phyloP scores from a whole-genome alignment of 2,888 invertebrate species.

The Drosophila suboccidentalis region DNA sequence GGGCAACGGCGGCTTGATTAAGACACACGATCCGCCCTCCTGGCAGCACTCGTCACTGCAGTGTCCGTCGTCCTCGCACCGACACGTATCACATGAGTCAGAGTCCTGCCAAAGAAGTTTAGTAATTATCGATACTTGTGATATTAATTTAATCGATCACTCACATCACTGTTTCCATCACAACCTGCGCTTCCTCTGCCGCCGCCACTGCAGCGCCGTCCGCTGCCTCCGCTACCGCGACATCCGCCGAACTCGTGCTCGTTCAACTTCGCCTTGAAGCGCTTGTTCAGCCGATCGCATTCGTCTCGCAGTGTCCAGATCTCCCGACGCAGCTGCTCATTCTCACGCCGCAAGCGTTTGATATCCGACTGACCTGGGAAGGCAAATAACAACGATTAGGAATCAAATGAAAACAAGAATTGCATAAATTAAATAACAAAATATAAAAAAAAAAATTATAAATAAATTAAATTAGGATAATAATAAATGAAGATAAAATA shows the following conservation, averaged over 20 bases:
- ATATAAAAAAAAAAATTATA: too few species aligned
- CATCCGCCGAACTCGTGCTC: constrained; percentile 77
- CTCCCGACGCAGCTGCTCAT: constrained; percentile 94
- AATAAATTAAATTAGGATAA: too few species aligned
- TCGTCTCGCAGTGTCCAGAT: constrained; percentile 95
- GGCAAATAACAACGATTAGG: background rate
- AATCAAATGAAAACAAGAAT: background rate
- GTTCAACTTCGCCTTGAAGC: constrained; percentile 88
- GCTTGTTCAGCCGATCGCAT: constrained; percentile 93
- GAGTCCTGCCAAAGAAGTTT: constrained; percentile 75
- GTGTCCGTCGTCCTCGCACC: constrained; percentile 72
- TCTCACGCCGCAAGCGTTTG: constrained; percentile 94
- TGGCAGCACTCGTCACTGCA: constrained; percentile 82
- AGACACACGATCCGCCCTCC: constrained; percentile 73
- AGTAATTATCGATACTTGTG: background rate
- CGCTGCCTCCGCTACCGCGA: constrained; percentile 76
- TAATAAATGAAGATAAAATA: too few species aligned
- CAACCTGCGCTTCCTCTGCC: constrained; percentile 74
- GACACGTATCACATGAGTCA: constrained; percentile 85
- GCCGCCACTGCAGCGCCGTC: constrained; percentile 68
- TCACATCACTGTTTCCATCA: constrained; percentile 83
- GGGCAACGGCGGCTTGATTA: constrained; percentile 60
- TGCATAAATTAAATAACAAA: background rate
- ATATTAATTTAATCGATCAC: constrained; percentile 23
- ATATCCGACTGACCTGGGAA: constrained; percentile 93